A percentile compares a stretch with the other conserved stretches of the same genome.
These are phyloP conservation scores for Xylota sylvarum DNA, from an alignment of 2,888 invertebrate species.

Conservation along the genomic window DNA sequence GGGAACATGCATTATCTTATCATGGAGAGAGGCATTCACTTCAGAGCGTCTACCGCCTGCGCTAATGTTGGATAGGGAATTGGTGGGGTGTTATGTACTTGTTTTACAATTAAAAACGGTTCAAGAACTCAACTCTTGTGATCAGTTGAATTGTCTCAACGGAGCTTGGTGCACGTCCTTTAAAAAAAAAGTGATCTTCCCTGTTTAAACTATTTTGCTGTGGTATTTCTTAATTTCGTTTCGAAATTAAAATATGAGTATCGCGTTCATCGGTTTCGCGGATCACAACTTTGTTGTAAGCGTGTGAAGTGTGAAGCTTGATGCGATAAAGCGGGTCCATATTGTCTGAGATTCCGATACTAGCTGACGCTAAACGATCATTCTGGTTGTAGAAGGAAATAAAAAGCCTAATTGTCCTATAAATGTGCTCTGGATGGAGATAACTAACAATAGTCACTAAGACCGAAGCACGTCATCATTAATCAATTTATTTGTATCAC, in stretches of 20 bases:
- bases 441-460: neutral
- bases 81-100: conserved; percentile 12
- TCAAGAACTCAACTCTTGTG: conserved; percentile 29
- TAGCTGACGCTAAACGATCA: conserved; percentile 7
- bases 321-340: conserved; percentile 12
- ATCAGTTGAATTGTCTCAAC: conserved; percentile 34
- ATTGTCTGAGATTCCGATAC: conserved; percentile 7
- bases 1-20: conserved; percentile 44
- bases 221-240: conserved; percentile 29
- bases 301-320: conserved; percentile 63
- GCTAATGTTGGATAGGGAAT: neutral
- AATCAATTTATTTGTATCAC: neutral
- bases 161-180: conserved; percentile 27
- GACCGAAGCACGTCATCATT: conserved; percentile 4
- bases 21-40: conserved; percentile 20
- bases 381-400: neutral
- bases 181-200: conserved; percentile 8
- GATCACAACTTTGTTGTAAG: conserved; percentile 77
- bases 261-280: conserved; percentile 68
- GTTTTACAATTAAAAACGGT: conserved; percentile 11
- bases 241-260: conserved; percentile 74
- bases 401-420: neutral
- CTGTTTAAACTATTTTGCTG: neutral
- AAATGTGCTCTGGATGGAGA: conserved; percentile 27
- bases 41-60: conserved; percentile 15